Conservation (phyloP, 2,797 vertebrate genomes). For the Pseudochirops cupreus region DNA sequence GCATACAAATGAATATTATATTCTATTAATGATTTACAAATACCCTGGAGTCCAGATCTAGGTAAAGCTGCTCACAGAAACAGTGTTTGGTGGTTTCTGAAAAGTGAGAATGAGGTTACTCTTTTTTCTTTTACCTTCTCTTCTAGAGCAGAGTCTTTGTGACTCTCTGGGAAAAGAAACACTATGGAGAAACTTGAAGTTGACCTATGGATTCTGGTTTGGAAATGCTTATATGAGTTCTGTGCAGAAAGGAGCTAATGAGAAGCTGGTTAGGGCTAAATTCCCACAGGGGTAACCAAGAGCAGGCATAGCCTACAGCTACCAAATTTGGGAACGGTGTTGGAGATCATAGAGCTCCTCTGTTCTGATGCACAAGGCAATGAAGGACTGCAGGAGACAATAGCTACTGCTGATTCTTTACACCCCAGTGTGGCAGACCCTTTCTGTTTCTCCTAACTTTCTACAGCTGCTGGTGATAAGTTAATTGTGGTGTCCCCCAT, state of each 20-base stretch:
- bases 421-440: neutral
- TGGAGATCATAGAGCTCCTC: neutral
- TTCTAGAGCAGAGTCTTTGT: neutral
- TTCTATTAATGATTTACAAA: neutral
- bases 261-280: neutral
- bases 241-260: neutral
- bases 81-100: neutral
- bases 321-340: neutral
- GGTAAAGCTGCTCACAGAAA: neutral
- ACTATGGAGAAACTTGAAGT: neutral
- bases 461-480: neutral
- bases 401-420: neutral
- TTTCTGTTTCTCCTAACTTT: neutral
- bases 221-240: neutral
- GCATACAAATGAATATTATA: conserved; percentile 57
- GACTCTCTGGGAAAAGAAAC: neutral
- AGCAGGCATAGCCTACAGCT: neutral
- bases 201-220: neutral
- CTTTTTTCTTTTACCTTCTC: neutral
- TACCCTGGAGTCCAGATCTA: neutral
- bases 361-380: neutral
- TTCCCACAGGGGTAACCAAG: neutral
- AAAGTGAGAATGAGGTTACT: neutral
- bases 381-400: neutral
- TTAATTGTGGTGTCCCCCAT: neutral